These are phyloP conservation scores for Cheracebus regulus DNA, from an alignment of 2,797 vertebrate species.

Conservation along the genomic window DNA sequence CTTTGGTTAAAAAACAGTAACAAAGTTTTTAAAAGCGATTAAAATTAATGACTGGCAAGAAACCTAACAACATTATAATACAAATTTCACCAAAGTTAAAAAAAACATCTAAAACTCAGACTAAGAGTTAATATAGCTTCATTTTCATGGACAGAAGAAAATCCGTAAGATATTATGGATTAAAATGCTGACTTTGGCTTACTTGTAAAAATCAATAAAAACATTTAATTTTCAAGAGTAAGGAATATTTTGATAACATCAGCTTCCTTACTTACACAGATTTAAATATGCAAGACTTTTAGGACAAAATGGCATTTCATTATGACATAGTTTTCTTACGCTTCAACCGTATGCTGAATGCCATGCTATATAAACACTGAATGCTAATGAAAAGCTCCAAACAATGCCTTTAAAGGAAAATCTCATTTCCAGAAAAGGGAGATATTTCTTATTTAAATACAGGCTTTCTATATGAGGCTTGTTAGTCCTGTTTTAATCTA, in stretches of 20 bases:
- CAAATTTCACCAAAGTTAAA: conserved; percentile 50
- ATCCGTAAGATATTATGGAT: conserved; percentile 70
- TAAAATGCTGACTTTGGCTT: conserved; percentile 63
- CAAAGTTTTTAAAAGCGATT: conserved; percentile 48
- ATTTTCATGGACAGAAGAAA: conserved; percentile 74
- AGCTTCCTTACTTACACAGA: conserved; percentile 60
- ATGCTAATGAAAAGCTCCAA: conserved; percentile 27
- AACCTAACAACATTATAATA: conserved; percentile 58
- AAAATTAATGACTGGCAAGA: conserved; percentile 50
- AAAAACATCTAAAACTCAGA: conserved; percentile 19
- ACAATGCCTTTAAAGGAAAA: conserved; percentile 60
- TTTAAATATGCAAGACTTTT: conserved; percentile 65
- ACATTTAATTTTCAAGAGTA: conserved; percentile 67
- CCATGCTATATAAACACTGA: not conserved
- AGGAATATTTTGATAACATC: conserved; percentile 54
- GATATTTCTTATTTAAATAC: conserved; percentile 74
- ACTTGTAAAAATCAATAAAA: conserved; percentile 71
- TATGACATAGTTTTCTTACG: conserved; percentile 46
- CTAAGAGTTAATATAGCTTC: conserved; percentile 60
- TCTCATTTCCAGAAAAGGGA: conserved; percentile 63
- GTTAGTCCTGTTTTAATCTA: conserved; percentile 79
- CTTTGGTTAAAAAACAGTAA: conserved; percentile 4
- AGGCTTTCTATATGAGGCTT: conserved; percentile 68
- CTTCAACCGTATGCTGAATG: conserved; percentile 23
- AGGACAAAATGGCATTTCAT: conserved; percentile 66